Conservation (phyloP, 1,140 invertebrate species). For the Cephus cinctus region DNA sequence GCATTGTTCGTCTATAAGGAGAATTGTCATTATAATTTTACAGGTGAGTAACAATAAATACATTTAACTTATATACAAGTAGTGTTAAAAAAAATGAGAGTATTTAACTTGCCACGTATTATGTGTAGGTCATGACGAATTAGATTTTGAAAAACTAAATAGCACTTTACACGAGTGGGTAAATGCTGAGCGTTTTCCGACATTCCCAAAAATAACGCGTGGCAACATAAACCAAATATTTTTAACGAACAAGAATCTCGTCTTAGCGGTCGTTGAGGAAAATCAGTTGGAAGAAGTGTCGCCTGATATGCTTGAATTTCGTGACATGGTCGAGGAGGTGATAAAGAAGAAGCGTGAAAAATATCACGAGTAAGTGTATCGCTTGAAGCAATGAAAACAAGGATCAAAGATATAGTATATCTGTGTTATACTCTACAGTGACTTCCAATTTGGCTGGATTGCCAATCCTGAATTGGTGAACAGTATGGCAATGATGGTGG, state of each 20-base stretch:
- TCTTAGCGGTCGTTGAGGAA: conserved; percentile 84
- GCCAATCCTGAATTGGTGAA: conserved; percentile 84
- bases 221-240: conserved; percentile 82
- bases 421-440: conserved; percentile 39
- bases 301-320: conserved; percentile 78
- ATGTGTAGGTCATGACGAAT: conserved; percentile 51
- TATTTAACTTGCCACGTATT: too few relatives aligned
- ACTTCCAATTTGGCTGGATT: conserved; percentile 93
- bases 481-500: conserved; percentile 82
- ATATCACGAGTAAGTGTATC: conserved; percentile 68
- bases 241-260: conserved; percentile 82
- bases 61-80: too few relatives aligned
- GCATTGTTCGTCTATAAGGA: conserved; percentile 87
- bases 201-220: conserved; percentile 83
- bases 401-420: conserved; percentile 5
- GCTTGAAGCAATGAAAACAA: background rate
- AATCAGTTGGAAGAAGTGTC: conserved; percentile 82
- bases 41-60: conserved; percentile 53
- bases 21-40: conserved; percentile 68
- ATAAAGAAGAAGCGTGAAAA: conserved; percentile 75
- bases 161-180: conserved; percentile 81
- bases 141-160: conserved; percentile 62
- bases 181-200: conserved; percentile 84
- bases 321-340: conserved; percentile 81
- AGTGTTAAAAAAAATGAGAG: too few relatives aligned